Evolutionary conservation across 2,113 vertebrate species (phyloP), one percentile per base, ranked within the genome.

Genomic region (Tachysurus fulvidraco): DNA sequence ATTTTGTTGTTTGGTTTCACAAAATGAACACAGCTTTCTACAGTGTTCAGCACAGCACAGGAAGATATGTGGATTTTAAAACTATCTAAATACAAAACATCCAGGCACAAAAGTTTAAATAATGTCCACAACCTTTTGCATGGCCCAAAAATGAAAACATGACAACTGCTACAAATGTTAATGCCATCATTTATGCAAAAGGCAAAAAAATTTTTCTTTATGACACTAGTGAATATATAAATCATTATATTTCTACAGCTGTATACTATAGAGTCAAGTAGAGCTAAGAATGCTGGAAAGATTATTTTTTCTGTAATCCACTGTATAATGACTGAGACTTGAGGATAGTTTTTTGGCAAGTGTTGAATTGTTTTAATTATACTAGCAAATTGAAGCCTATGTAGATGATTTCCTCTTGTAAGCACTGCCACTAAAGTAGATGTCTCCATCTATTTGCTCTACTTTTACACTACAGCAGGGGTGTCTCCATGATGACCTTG

Each of bases 401-500:
- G 44, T 73, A 80, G 12, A 62, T 25, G 69, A 12, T 55, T 78
- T 80, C 60, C 55, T 23, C 2, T 84, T 77, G 62, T 11, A 78
- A 46, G 36, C 28, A 6, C 73, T 85, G 86, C 64, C 80, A 57
- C 23, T 78, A 60, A 85, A 46, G 36, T 73, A 87, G 83, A 88
- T 83, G 80, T 85, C 83, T 90, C 57, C 80, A 89, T 88, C 67
- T 82, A 73, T 77, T 87, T 69, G 50, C 50, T 54, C 59, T 77
- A 64, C 44, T 82, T 59, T 76, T 71, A 54, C 87, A 90, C 83
- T 81, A 67, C 85, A 87, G 81, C 88, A 86, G 89, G 88, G 83
- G 89, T 88, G 77, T 86, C 80, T 85, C 67, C 55, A 77, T 59
- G 9, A 81, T 87, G 87, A 90, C 90, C 86, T 89, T 90, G 90